Conservation (phyloP, 37 sponge, comb jelly and placozoan species). For the Geodia barretti region DNA sequence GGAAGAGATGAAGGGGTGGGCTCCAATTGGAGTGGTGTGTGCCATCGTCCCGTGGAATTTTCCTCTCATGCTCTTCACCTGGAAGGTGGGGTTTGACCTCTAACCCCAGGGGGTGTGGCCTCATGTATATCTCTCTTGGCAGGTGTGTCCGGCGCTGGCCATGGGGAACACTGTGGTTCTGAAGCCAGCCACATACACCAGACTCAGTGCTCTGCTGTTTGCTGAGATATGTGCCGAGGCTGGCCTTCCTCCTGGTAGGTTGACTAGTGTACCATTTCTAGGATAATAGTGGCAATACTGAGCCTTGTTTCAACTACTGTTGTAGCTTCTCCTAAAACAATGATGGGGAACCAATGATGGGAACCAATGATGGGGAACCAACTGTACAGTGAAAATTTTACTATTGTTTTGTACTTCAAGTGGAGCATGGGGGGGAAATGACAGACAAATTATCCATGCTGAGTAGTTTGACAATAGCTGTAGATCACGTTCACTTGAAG, state of each 20-base stretch:
- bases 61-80: slow-evolving; percentile 92
- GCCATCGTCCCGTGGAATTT: slow-evolving; percentile 99
- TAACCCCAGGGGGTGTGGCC: not conserved
- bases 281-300: too few species aligned
- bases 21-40: slow-evolving; percentile 88
- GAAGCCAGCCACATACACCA: slow-evolving; percentile 94
- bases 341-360: too few species aligned
- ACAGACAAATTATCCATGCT: too few species aligned
- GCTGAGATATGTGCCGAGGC: slow-evolving; percentile 99
- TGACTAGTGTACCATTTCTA: too few species aligned
- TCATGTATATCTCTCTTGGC: not conserved
- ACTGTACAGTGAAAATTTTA: too few species aligned
- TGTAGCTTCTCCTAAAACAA: too few species aligned
- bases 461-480: too few species aligned
- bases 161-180: slow-evolving; percentile 97
- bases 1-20: slow-evolving; percentile 89
- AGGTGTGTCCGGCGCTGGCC: slow-evolving; percentile 97
- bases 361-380: too few species aligned
- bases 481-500: too few species aligned
- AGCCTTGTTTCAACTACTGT: too few species aligned
- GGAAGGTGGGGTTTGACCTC: slow-evolving; percentile 70
- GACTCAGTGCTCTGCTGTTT: slow-evolving; percentile 92
- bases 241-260: slow-evolving; percentile 89
- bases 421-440: too few species aligned
- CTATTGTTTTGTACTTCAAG: too few species aligned